phyloP scores from a whole-genome alignment of 2,113 vertebrate genomes.

The Ameiurus melas region DNA sequence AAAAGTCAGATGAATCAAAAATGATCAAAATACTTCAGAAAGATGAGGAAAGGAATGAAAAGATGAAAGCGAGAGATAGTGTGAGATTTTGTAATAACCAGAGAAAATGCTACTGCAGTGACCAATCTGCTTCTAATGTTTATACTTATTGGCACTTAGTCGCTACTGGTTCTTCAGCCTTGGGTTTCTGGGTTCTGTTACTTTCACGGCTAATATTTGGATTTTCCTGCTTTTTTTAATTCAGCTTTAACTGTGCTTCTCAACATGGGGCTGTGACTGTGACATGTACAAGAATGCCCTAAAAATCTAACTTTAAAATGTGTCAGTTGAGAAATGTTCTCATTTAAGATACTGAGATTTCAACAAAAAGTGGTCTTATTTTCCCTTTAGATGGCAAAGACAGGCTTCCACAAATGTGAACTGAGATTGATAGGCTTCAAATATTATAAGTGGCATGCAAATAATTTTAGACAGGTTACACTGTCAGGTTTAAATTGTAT shows the following conservation, averaged over 20 bases:
- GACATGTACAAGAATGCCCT: not conserved
- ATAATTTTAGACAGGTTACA: not conserved
- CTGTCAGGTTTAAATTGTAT: not conserved
- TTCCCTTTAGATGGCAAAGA: not conserved
- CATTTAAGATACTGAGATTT: not conserved
- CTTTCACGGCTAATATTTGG: not conserved
- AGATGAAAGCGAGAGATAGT: not conserved
- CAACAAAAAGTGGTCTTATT: not conserved
- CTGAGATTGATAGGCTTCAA: not conserved
- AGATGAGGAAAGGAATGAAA: conserved; percentile 12
- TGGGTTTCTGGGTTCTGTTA: conserved; percentile 9
- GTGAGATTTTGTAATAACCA: not conserved
- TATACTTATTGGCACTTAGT: not conserved
- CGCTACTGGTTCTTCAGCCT: not conserved
- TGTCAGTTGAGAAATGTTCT: not conserved
- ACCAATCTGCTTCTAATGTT: not conserved
- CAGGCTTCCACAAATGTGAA: not conserved
- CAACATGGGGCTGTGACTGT: not conserved
- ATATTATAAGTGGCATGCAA: not conserved
- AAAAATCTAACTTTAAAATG: not conserved
- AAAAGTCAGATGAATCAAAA: conserved; percentile 27
- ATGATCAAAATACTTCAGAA: conserved; percentile 30
- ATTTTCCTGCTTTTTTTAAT: not conserved
- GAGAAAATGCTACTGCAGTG: conserved; percentile 7
- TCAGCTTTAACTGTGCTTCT: not conserved